phyloP scores from a whole-genome alignment of 2,797 vertebrate species.

The Masticophis lateralis region DNA sequence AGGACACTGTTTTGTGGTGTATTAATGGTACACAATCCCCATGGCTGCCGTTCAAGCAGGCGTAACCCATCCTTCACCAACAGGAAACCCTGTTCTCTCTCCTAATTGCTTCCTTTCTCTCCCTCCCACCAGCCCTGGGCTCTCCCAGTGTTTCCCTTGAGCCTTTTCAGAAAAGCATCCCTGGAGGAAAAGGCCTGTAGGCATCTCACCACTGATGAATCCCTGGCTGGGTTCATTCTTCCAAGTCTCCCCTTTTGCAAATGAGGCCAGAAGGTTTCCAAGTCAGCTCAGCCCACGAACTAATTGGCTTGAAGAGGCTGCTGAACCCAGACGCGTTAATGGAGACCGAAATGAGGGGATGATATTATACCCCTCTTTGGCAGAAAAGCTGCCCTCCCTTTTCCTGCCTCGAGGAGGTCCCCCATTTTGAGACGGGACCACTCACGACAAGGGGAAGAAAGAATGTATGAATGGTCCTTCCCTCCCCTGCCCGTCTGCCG shows the following conservation, averaged over 20 bases:
- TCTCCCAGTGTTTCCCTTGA: conserved; percentile 20
- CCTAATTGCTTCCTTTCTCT: conserved; percentile 38
- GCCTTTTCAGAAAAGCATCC: conserved; percentile 6
- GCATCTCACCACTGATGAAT: conserved; percentile 3
- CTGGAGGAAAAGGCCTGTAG: neutral
- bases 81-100: conserved; percentile 23
- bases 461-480: conserved; percentile 63
- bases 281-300: conserved; percentile 47
- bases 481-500: conserved; percentile 34
- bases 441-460: conserved; percentile 58
- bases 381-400: conserved; percentile 46
- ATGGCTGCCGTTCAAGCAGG: neutral
- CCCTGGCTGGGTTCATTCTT: conserved; percentile 24
- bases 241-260: conserved; percentile 43
- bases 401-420: conserved; percentile 25
- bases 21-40: neutral
- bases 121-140: neutral
- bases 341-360: conserved; percentile 42
- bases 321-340: conserved; percentile 59
- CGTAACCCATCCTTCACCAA: neutral
- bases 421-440: conserved; percentile 61
- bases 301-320: conserved; percentile 67
- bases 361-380: conserved; percentile 39
- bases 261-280: conserved; percentile 47
- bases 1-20: neutral